Conservation (phyloP, 92 coral and sea anemone genomes). For the Actinostola sp. region DNA sequence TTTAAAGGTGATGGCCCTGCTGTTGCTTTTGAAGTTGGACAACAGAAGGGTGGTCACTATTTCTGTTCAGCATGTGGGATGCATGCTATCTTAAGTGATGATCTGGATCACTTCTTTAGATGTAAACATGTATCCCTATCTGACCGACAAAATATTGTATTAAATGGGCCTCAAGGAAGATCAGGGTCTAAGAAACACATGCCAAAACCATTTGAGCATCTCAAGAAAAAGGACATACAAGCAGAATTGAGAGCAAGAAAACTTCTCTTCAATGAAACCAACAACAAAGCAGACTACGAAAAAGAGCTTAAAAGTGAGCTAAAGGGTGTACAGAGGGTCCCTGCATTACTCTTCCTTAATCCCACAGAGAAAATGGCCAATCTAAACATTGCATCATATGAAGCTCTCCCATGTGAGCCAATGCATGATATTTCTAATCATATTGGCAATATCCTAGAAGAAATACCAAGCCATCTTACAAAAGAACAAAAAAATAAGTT, state of each 20-base stretch:
- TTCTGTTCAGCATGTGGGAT: slow-evolving; percentile 43
- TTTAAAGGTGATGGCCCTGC: no score
- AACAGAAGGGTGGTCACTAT: slow-evolving; percentile 38
- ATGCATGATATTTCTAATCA: slow-evolving; percentile 45
- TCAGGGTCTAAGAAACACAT: slow-evolving; percentile 7
- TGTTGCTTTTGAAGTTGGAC: slow-evolving; percentile 35
- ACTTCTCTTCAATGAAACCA: slow-evolving; percentile 2
- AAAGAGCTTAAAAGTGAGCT: slow-evolving; percentile 6
- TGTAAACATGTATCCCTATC: slow-evolving; percentile 13
- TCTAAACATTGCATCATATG: slow-evolving; percentile 27
- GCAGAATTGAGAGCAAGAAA: slow-evolving; percentile 17
- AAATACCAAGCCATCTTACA: slow-evolving; percentile 32
- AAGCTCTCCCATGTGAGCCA: slow-evolving; percentile 48
- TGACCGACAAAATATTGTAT: slow-evolving; percentile 7
- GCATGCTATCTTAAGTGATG: no score
- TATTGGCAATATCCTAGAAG: no score
- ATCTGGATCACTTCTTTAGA: no score
- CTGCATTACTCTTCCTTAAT: slow-evolving; percentile 21
- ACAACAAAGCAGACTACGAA: background rate
- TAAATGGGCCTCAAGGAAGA: slow-evolving; percentile 30
- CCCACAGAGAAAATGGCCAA: slow-evolving; percentile 7
- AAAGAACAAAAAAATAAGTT: slow-evolving; percentile 26
- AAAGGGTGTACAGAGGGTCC: slow-evolving; percentile 20
- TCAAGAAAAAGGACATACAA: slow-evolving; percentile 5
- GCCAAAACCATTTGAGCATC: slow-evolving; percentile 31